Evolutionary conservation across 2,888 invertebrate species (phyloP), one percentile per base, ranked within the genome.

Genomic region (Apamea monoglypha): DNA sequence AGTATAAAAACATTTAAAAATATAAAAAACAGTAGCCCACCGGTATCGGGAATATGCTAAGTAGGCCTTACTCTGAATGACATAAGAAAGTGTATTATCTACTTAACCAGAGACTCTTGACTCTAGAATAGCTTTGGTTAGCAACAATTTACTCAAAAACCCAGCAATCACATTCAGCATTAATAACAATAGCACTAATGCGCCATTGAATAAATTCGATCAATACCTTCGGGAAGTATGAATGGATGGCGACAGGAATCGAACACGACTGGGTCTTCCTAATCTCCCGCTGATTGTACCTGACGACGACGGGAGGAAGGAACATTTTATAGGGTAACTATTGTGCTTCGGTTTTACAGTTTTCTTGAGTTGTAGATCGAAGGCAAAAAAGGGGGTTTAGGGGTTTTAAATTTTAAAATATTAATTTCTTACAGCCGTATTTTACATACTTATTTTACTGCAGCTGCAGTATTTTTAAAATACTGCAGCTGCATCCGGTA

Each of bases 151-250:
- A 1, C 7, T 47, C 18, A 10, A 32, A 82, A 64, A 61, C 12
- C 18, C 6, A 40, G 50, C 10, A 36, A 47, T n/a, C 47, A 56
- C 6, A 16, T 59, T 29, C 50, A 16, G 3, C 7, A 59, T 69
- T 82, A n/a, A 50, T 81, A 82, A 81, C 68, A 76, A 64, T 44
- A 44, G 67, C 47, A n/a, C 12, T 76, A 69, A 64, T 64, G 36
- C 21, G 3, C 47, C 14, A 69, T 83, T 69, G 69, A 82, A 59
- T 64, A n/a, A 69, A 47, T 63, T 76, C 29, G 12, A 82, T 81
- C 77, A 76, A 74, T 64, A 50, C 29, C 47, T 69, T 36, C 53
- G 12, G 29, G 36, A 25, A 53, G 29, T 32, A 67, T 68, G 44
- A 81, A 74, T 53, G 21, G 50, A 44, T n/a, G 16, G 29, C 44